Evolutionary conservation across 2,113 vertebrate genomes (phyloP).

Genomic region (Gorilla gorilla): DNA sequence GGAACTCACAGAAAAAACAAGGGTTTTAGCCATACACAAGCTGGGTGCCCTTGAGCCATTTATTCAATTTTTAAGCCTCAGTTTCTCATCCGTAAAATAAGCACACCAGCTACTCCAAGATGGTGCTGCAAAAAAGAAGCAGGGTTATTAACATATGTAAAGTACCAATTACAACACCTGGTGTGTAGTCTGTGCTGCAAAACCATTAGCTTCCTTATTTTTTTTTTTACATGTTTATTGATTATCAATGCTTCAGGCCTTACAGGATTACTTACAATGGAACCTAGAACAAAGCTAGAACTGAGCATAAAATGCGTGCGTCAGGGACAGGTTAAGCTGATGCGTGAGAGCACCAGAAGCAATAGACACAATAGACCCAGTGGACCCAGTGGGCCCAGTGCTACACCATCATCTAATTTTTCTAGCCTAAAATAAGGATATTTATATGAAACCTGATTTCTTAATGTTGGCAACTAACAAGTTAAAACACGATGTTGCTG

Average conservation of each 20-base stretch:
- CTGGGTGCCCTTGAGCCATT: background rate
- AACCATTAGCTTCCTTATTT: background rate
- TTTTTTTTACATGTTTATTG: background rate
- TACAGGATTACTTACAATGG: background rate
- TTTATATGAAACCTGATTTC: background rate
- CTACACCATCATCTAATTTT: background rate
- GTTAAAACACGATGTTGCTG: background rate
- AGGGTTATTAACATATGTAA: background rate
- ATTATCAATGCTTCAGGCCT: background rate
- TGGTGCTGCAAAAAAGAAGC: background rate
- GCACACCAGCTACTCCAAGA: background rate
- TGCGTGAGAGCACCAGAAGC: background rate
- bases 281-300: background rate
- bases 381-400: no score
- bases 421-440: background rate
- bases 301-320: background rate
- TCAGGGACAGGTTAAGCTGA: background rate
- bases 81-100: constrained; percentile 11
- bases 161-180: background rate
- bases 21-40: background rate
- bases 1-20: background rate
- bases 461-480: background rate
- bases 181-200: background rate
- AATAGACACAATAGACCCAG: no score
- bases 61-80: background rate